phyloP scores from a whole-genome alignment of 2,113 vertebrate genomes.

The Varanus komodoensis region DNA sequence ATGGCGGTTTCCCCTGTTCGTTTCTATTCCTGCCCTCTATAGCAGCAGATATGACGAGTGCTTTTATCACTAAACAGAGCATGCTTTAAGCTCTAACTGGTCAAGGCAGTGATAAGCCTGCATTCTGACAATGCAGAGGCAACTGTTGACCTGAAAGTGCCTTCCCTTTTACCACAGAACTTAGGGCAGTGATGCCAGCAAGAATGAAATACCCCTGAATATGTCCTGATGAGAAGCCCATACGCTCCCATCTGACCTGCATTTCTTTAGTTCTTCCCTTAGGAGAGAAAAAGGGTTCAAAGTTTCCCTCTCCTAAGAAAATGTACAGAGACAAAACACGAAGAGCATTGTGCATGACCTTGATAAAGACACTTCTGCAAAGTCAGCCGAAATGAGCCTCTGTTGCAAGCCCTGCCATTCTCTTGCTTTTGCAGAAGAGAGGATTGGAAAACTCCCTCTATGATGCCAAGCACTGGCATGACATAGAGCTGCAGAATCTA shows the following conservation, averaged over 20 bases:
- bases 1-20: no score
- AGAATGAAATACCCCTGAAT: not conserved
- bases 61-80: no score
- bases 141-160: not conserved
- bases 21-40: not conserved
- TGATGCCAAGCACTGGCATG: constrained; percentile 91
- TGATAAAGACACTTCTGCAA: constrained; percentile 23
- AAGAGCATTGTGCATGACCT: not conserved
- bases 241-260: not conserved
- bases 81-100: no score
- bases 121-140: not conserved
- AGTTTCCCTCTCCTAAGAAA: not conserved
- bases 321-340: no score
- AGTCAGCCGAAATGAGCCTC: not conserved
- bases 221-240: not conserved
- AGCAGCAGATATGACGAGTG: not conserved
- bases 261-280: no score
- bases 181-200: not conserved
- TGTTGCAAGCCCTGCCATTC: not conserved
- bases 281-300: no score
- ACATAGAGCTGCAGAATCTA: constrained; percentile 92
- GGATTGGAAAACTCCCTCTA: constrained; percentile 91
- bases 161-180: not conserved
- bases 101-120: not conserved
- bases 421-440: constrained; percentile 83